Evolutionary conservation across 2,888 invertebrate genomes (phyloP).

Genomic region (Athalia cordata): DNA sequence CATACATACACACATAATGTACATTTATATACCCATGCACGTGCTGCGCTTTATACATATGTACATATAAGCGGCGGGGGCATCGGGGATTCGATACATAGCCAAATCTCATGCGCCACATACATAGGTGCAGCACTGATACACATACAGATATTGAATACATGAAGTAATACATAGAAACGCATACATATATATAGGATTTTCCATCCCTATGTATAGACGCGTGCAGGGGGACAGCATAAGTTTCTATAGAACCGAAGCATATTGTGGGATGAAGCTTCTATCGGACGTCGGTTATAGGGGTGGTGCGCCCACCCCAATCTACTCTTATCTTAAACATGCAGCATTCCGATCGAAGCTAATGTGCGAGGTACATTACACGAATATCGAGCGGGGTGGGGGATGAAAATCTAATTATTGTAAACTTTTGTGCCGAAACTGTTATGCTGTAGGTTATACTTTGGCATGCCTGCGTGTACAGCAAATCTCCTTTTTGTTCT

Average conservation of each 20-base stretch:
- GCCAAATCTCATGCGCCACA: too few relatives aligned
- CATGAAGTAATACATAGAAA: not conserved
- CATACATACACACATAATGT: not conserved
- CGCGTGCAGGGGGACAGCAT: conserved; percentile 32
- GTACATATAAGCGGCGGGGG: not conserved
- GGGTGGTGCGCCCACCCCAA: conserved; percentile 24
- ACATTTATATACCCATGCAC: not conserved
- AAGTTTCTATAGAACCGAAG: conserved; percentile 33
- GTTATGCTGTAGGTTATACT: too few relatives aligned
- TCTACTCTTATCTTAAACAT: conserved; percentile 67
- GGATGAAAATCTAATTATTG: conserved; percentile 17
- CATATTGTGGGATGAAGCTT: conserved; percentile 35
- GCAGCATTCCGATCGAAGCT: conserved; percentile 65
- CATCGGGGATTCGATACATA: too few relatives aligned
- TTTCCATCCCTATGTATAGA: not conserved
- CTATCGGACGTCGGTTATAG: conserved; percentile 10
- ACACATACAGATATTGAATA: too few relatives aligned
- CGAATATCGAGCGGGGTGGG: conserved; percentile 29
- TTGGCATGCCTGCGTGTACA: too few relatives aligned
- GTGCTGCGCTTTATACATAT: not conserved
- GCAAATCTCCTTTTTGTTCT: too few relatives aligned
- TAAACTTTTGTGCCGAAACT: conserved; percentile 25
- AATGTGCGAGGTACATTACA: conserved; percentile 32
- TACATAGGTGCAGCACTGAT: too few relatives aligned
- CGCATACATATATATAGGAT: not conserved